Conservation (phyloP, 2,888 invertebrate species). For the Diabrotica balteata region DNA sequence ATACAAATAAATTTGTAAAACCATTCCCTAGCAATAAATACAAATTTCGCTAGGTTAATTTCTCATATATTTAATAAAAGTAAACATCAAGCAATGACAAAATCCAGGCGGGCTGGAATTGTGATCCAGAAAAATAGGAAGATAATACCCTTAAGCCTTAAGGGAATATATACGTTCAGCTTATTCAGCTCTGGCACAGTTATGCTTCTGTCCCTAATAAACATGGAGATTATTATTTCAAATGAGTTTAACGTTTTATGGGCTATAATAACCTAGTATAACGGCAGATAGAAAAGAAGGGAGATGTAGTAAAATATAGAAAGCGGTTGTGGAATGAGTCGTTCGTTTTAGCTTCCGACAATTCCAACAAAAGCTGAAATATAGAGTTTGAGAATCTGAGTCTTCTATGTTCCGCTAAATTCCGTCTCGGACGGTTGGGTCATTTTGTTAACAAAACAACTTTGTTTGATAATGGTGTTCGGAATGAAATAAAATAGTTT, state of each 20-base stretch:
- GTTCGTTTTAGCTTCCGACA: constrained; percentile 19
- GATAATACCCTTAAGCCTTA: constrained; percentile 21
- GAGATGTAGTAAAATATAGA: constrained; percentile 23
- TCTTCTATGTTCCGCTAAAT: background rate
- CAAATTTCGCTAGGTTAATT: background rate
- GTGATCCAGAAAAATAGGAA: constrained; percentile 26
- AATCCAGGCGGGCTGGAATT: background rate
- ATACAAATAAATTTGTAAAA: background rate
- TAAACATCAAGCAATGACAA: constrained; percentile 3
- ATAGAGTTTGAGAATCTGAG: background rate
- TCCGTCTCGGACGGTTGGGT: background rate
- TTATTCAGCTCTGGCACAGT: constrained; percentile 21
- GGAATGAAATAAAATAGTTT: background rate
- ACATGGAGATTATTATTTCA: constrained; percentile 32
- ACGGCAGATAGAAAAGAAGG: constrained; percentile 24
- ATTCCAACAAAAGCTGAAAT: constrained; percentile 1
- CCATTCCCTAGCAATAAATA: background rate
- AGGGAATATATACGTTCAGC: constrained; percentile 24
- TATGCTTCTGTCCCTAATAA: constrained; percentile 26
- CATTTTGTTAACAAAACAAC: background rate
- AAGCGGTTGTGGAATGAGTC: constrained; percentile 24
- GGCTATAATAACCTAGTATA: constrained; percentile 26
- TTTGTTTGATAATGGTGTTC: background rate
- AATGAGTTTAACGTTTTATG: constrained; percentile 32
- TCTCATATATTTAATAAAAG: background rate